These are phyloP conservation scores for Propithecus deckenii DNA, from an alignment of 2,797 vertebrate species.

Conservation along the genomic window DNA sequence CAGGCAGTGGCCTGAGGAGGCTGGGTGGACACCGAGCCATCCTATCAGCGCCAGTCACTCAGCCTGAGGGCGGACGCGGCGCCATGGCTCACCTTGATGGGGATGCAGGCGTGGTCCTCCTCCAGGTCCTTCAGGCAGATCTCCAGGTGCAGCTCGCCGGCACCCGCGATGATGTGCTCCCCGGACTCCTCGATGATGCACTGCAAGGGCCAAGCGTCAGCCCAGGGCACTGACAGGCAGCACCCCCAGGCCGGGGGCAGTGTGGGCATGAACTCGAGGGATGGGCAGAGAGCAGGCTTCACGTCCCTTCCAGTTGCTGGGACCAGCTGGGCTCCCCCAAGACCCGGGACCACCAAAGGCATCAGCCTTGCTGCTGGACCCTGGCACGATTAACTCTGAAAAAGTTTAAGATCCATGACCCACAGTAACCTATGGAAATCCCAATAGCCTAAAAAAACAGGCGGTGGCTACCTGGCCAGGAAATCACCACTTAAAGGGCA, in stretches of 20 bases:
- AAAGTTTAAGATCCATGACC: accelerated
- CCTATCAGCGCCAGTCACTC: too few relatives aligned
- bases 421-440: accelerated
- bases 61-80: neutral
- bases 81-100: constrained; percentile 90
- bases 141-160: constrained; percentile 96
- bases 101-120: constrained; percentile 97
- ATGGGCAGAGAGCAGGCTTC: neutral
- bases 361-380: neutral
- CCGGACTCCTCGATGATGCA: constrained; percentile 99
- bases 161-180: constrained; percentile 96
- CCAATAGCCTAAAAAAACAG: accelerated
- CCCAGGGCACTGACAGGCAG: neutral
- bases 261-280: neutral
- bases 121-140: constrained; percentile 98
- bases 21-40: neutral
- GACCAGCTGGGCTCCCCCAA: neutral
- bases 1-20: neutral
- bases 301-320: neutral
- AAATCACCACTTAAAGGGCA: neutral
- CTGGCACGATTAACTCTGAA: neutral
- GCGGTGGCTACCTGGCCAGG: accelerated
- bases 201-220: constrained; percentile 72
- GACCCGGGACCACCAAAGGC: neutral
- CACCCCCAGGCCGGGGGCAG: neutral